Base-by-base conservation (phyloP, 64 coral and sea anemone genomes). In the Pocillopora damicornis region DNA sequence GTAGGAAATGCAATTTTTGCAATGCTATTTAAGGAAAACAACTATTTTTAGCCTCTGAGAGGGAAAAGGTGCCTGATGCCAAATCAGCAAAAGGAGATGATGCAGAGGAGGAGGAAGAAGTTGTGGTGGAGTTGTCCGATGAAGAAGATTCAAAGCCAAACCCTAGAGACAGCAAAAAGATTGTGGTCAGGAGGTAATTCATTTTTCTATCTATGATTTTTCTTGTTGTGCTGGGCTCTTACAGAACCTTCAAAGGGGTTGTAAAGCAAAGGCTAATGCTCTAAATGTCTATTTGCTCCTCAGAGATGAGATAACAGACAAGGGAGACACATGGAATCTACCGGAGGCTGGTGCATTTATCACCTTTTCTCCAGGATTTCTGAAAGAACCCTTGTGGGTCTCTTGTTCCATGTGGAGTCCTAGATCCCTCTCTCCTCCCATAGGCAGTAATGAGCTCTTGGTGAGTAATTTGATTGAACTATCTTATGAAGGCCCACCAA, bases 391-490 rank as follows among this genome's bases (percentile, higher is more conserved):
- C 11, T 72, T 37, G 11, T 6, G 37, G 11, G 23, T 85, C 15
- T 11, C 45, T 42, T 65, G 67, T n/a, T 42, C 67, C 20, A n/a
- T 18, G 30, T 85, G 81, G 81, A 85, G 68, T 58, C 68, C 36
- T 17, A 58, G 37, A 13, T 42, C 65, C 37, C 14, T 20, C 56
- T 72, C 65, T 57, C 81, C 81, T 14, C 63, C 36, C 2, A 63
- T 85, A 18, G 36, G 22, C 18, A 37, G 68, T 14, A 65, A 85
- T 14, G 81, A 85, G 20, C 37, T 13, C 18, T 37, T 85, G 4
- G 64, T 85, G 17, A 85, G 81, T 2, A 85, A 85, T 25, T 63
- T 85, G 63, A 57, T 85, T 17, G 64, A 85, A 58, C 37, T 85
- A 38, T 85, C 38, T 11, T 22, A 37, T 22, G 45, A 56, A 0